Evolutionary conservation across 2,113 vertebrate species (phyloP).

Genomic region (Nanorana parkeri): DNA sequence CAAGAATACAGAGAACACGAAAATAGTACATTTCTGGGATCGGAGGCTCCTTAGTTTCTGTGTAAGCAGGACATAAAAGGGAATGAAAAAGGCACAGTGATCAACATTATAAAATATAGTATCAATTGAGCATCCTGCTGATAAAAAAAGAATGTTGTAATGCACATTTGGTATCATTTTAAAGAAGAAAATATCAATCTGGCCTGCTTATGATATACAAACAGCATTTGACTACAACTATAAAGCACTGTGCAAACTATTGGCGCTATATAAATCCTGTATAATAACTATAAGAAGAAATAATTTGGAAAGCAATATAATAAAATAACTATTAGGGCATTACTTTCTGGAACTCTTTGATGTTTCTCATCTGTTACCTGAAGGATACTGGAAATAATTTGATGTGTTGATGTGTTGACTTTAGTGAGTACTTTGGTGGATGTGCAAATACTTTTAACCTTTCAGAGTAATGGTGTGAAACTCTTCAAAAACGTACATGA

Average conservation of each 20-base stretch:
- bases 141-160: no score
- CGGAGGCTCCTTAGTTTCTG: no score
- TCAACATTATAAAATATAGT: no score
- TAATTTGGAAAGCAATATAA: conserved; percentile 17
- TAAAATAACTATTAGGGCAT: conserved; percentile 27
- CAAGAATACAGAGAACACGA: no score
- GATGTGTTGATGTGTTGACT: conserved; percentile 61
- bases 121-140: no score
- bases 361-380: conserved; percentile 53
- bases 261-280: no score
- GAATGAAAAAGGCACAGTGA: no score
- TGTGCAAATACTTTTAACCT: conserved; percentile 48
- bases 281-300: no score
- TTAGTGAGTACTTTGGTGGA: conserved; percentile 57
- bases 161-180: neutral
- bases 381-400: conserved; percentile 55
- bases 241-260: no score
- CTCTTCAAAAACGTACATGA: conserved; percentile 49
- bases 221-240: neutral
- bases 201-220: neutral
- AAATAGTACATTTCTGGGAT: no score
- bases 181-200: neutral
- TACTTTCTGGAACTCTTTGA: conserved; percentile 43
- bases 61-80: no score
- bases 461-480: conserved; percentile 58